Evolutionary conservation across 2,113 vertebrate species (phyloP).

Genomic region (Pycnonotus jocosus): DNA sequence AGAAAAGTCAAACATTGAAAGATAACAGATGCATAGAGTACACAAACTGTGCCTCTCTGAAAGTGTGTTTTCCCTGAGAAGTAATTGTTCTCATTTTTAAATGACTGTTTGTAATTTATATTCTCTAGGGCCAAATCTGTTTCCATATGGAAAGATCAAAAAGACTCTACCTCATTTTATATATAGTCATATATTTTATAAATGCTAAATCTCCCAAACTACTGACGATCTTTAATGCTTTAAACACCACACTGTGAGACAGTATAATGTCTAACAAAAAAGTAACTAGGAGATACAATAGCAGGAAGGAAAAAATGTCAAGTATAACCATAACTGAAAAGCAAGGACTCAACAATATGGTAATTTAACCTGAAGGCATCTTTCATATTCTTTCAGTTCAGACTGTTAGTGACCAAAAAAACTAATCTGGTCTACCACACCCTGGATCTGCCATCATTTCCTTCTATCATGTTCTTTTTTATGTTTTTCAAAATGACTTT

Average conservation of each 20-base stretch:
- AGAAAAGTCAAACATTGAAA: not conserved
- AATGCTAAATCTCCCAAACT: not conserved
- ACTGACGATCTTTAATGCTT: not conserved
- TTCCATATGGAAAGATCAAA: not conserved
- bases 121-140: not conserved
- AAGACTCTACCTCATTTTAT: not conserved
- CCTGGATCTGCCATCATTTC: not conserved
- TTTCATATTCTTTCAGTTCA: not conserved
- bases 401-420: not conserved
- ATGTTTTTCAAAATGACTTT: not conserved
- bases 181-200: not conserved
- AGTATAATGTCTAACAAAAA: not conserved
- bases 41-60: not conserved
- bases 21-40: not conserved
- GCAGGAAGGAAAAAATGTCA: not conserved
- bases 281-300: not conserved
- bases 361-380: not conserved
- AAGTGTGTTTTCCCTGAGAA: not conserved
- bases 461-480: not conserved
- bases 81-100: not conserved
- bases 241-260: not conserved
- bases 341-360: not conserved
- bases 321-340: not conserved
- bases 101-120: not conserved
- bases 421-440: not conserved